phyloP scores from a whole-genome alignment of 2,797 vertebrate species.

The Carapus acus region DNA sequence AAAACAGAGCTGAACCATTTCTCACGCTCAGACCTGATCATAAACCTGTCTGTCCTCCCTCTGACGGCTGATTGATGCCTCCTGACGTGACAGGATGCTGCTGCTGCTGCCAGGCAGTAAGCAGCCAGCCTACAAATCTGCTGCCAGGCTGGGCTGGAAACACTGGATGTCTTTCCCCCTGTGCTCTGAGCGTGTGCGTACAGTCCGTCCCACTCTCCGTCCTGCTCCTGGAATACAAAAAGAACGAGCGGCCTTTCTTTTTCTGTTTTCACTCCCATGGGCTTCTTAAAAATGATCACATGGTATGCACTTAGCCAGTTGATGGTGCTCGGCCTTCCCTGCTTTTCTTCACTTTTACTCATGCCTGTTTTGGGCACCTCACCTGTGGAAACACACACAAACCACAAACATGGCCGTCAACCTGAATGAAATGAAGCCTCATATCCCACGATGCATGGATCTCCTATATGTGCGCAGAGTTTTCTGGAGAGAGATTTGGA shows the following conservation, averaged over 20 bases:
- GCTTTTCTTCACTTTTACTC: constrained; percentile 17
- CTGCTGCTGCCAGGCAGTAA: constrained; percentile 1
- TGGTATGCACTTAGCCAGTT: constrained; percentile 7
- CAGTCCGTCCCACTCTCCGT: constrained; percentile 12
- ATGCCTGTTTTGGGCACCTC: no score
- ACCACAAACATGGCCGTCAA: no score
- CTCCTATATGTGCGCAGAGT: no score
- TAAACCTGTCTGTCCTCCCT: neutral
- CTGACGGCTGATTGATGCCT: no score
- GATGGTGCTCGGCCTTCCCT: constrained; percentile 13
- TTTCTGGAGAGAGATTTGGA: no score
- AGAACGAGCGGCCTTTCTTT: constrained; percentile 30
- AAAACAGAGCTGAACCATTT: no score
- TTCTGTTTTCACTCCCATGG: constrained; percentile 48
- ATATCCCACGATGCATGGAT: no score
- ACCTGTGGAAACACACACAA: no score
- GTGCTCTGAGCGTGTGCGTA: constrained; percentile 17
- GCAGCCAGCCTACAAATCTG: neutral
- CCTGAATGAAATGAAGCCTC: no score
- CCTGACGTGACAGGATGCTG: neutral
- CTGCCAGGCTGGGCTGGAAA: constrained; percentile 5
- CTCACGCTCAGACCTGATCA: no score
- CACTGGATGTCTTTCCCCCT: constrained; percentile 5
- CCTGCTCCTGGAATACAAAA: constrained; percentile 11
- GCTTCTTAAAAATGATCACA: constrained; percentile 30